Percentiles rank a stretch among this genome's conserved stretches.
These are phyloP conservation scores for Eupithecia pulchellata DNA, from an alignment of 2,888 invertebrate genomes.

Conservation along the genomic window DNA sequence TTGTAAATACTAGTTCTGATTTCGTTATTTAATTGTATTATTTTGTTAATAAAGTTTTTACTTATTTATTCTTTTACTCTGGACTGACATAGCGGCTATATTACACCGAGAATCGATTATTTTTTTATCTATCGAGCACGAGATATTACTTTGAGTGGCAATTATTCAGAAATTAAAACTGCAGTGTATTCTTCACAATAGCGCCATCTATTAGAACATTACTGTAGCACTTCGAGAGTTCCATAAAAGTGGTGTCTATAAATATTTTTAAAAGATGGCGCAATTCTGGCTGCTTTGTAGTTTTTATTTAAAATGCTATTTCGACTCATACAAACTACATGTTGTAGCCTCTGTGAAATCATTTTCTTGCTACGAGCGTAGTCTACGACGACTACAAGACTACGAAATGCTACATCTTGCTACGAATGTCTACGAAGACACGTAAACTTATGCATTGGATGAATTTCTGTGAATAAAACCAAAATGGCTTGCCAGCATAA, in stretches of 20 bases:
- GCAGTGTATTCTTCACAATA: neutral
- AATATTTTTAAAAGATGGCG: neutral
- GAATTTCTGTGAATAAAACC: too few species aligned
- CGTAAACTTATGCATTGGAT: neutral
- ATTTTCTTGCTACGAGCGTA: neutral
- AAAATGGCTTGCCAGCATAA: too few species aligned
- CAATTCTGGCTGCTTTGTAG: neutral
- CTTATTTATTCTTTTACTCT: too few species aligned
- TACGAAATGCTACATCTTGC: constrained; percentile 2
- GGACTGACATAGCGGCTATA: too few species aligned
- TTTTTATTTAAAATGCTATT: neutral
- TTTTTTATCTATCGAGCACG: too few species aligned
- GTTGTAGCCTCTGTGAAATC: neutral
- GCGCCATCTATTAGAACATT: constrained; percentile 1
- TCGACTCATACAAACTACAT: too few species aligned
- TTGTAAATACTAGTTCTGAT: too few species aligned
- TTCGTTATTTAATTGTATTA: too few species aligned
- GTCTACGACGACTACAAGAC: neutral
- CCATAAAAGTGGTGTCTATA: neutral
- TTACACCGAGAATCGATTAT: too few species aligned
- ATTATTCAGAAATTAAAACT: neutral
- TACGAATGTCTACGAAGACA: neutral
- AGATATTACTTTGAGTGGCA: neutral
- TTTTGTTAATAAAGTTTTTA: too few species aligned
- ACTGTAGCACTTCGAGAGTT: neutral